Evolutionary conservation across 2,888 invertebrate genomes (phyloP).

Genomic region (Drosophila mimica): DNA sequence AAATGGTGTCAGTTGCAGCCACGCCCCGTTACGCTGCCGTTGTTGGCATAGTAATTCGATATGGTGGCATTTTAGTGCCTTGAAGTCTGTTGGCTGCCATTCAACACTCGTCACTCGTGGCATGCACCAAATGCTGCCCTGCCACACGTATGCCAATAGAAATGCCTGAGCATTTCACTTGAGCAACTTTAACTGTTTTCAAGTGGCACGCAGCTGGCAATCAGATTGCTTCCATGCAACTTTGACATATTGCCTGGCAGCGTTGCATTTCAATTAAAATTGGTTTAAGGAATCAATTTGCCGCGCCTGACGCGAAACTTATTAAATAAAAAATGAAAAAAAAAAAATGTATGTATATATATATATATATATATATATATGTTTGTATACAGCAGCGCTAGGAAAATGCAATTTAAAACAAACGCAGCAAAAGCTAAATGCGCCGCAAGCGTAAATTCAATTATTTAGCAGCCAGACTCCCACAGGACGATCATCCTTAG

Average conservation of each 20-base stretch:
- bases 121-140: constrained; percentile 32
- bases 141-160: constrained; percentile 60
- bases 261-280: constrained; percentile 75
- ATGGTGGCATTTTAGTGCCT: constrained; percentile 33
- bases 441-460: constrained; percentile 68
- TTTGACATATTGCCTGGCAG: constrained; percentile 62
- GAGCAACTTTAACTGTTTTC: constrained; percentile 63
- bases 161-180: constrained; percentile 69
- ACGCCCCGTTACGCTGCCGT: constrained; percentile 22
- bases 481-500: constrained; percentile 58
- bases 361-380: too few relatives aligned
- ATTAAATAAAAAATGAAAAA: constrained; percentile 43
- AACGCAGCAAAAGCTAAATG: constrained; percentile 44
- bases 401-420: constrained; percentile 65
- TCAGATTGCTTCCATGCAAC: constrained; percentile 42
- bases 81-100: constrained; percentile 59
- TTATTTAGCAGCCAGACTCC: constrained; percentile 61
- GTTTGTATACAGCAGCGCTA: background rate
- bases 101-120: constrained; percentile 53
- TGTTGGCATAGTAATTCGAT: constrained; percentile 61
- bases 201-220: constrained; percentile 55
- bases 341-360: background rate
- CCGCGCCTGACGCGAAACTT: constrained; percentile 50
- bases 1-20: constrained; percentile 55
- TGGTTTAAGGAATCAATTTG: constrained; percentile 76